Percentiles rank a stretch among this genome's conserved stretches.
These are phyloP conservation scores for Prolemur simus DNA, from an alignment of 2,113 vertebrate genomes.

Conservation along the genomic window DNA sequence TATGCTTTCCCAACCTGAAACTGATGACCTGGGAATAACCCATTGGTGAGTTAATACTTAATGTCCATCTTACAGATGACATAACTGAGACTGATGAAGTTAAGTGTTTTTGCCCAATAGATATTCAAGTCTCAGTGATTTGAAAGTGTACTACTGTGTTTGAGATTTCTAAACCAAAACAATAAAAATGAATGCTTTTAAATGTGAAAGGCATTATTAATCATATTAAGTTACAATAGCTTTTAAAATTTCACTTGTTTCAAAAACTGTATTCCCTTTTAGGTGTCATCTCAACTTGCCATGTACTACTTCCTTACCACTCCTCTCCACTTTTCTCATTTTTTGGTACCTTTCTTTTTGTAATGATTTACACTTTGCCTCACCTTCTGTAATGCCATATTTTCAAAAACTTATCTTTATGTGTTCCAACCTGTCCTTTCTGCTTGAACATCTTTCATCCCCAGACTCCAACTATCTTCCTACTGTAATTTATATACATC, in stretches of 20 bases:
- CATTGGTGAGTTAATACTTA: not conserved
- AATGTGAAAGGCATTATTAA: not conserved
- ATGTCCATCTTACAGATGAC: not conserved
- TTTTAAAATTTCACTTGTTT: not conserved
- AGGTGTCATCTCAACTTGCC: not conserved
- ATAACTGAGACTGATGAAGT: not conserved
- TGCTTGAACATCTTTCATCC: constrained; percentile 19
- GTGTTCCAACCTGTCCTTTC: not conserved
- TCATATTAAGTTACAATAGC: constrained; percentile 8
- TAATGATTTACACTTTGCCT: constrained; percentile 41
- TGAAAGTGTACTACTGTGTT: not conserved
- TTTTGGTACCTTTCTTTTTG: constrained; percentile 32
- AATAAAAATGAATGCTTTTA: constrained; percentile 12
- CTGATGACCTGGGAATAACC: not conserved
- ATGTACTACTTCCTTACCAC: not conserved
- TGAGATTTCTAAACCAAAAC: constrained; percentile 15
- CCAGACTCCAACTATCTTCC: constrained; percentile 47
- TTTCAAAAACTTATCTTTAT: constrained; percentile 45
- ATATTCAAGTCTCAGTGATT: not conserved
- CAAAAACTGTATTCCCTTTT: not conserved
- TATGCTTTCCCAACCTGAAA: not conserved
- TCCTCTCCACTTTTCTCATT: not conserved
- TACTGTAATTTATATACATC: constrained; percentile 1
- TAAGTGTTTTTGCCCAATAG: not conserved
- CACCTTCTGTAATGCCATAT: constrained; percentile 21